These are phyloP conservation scores for Pangasius krempfi DNA, from an alignment of 2,797 vertebrate species.

Conservation along the genomic window DNA sequence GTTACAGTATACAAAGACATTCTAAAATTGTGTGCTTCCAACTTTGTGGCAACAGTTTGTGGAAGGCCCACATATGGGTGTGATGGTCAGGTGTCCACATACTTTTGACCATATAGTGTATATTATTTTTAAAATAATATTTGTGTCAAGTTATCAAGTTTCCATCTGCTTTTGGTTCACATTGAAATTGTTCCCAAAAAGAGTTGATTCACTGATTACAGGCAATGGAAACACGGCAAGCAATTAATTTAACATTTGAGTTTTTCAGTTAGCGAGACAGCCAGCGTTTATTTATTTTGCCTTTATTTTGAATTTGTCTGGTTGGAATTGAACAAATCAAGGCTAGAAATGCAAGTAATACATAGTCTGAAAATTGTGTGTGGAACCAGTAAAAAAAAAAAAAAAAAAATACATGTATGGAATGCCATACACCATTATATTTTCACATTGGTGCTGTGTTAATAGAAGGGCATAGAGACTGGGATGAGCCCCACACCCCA, in stretches of 20 bases:
- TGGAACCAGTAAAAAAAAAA: neutral
- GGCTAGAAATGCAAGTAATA: neutral
- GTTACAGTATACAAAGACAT: neutral
- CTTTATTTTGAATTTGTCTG: neutral
- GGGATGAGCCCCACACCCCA: constrained; percentile 29
- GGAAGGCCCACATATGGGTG: neutral
- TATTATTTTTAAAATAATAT: neutral
- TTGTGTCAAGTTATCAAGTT: neutral
- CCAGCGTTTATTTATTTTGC: neutral
- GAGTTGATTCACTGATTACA: neutral
- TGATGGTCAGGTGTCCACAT: neutral
- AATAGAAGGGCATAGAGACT: neutral
- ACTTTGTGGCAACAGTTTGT: neutral
- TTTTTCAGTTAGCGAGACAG: neutral
- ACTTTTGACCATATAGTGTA: neutral
- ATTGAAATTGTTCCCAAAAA: neutral
- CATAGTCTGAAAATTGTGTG: neutral
- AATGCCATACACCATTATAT: neutral
- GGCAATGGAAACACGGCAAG: neutral
- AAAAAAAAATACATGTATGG: neutral
- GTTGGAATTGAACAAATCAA: neutral
- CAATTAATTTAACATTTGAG: neutral
- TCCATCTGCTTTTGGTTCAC: neutral
- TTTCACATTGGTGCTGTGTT: neutral
- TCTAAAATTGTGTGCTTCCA: neutral